Evolutionary conservation across 2,113 vertebrate species (phyloP).

Genomic region (Euleptes europaea): DNA sequence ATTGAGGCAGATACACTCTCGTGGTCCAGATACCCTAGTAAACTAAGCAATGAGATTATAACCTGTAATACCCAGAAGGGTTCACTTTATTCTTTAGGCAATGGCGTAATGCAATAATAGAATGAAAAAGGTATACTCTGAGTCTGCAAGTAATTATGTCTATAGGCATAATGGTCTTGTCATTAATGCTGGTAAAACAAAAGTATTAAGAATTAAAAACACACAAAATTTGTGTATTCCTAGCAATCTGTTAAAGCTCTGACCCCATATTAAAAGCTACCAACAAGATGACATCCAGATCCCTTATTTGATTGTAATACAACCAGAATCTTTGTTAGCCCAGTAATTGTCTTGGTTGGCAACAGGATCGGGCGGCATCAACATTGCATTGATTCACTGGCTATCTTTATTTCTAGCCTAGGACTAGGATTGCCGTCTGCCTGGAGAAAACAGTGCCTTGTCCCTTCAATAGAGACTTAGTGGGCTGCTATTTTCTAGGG

Average conservation of each 20-base stretch:
- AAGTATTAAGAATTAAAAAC: neutral
- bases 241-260: neutral
- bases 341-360: neutral
- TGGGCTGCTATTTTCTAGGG: too few species aligned
- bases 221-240: neutral
- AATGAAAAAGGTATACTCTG: constrained; percentile 25
- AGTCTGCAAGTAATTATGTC: constrained; percentile 32
- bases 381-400: neutral
- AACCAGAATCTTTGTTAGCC: neutral
- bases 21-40: constrained; percentile 29
- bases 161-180: neutral
- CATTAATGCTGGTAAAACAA: constrained; percentile 27
- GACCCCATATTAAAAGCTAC: neutral
- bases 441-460: too few species aligned
- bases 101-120: constrained; percentile 11
- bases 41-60: constrained; percentile 39
- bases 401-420: neutral
- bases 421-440: too few species aligned
- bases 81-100: constrained; percentile 20
- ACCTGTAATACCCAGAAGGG: constrained; percentile 22
- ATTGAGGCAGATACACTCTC: constrained; percentile 26
- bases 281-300: neutral
- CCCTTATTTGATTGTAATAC: neutral
- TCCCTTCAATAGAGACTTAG: too few species aligned
- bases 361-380: neutral